Evolutionary conservation across 1,140 invertebrate genomes (phyloP), one percentile per base, ranked within the genome.

Genomic region (Panulirus ornatus): DNA sequence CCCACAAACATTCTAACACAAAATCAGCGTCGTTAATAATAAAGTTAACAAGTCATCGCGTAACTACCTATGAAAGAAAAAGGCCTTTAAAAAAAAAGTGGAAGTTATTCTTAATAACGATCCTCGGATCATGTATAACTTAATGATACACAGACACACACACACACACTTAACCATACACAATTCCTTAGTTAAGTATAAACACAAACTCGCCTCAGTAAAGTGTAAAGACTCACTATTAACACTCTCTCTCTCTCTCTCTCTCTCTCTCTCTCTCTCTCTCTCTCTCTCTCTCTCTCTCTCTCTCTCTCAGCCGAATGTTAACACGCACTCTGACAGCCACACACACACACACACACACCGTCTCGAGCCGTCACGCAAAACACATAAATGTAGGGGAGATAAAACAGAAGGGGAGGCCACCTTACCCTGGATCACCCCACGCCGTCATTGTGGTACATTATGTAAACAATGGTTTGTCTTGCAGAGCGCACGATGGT

Each of bases 81-180:
- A n/a, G n/a, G n/a, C n/a, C n/a, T n/a, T n/a, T n/a, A n/a, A n/a
- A n/a, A n/a, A n/a, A n/a, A n/a, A n/a, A n/a, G n/a, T n/a, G n/a
- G n/a, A n/a, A n/a, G n/a, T n/a, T n/a, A n/a, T n/a, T n/a, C n/a
- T n/a, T n/a, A n/a, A n/a, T n/a, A n/a, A n/a, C n/a, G n/a, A n/a
- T n/a, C n/a, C n/a, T n/a, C n/a, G n/a, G n/a, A n/a, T n/a, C n/a
- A n/a, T n/a, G n/a, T n/a, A n/a, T n/a, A n/a, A n/a, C n/a, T n/a
- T n/a, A n/a, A n/a, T n/a, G n/a, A n/a, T 34, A 70, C 66, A 70
- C 66, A 70, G 27, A 70, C 66, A 70, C 66, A 70, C 66, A 70
- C 51, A 58, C 51, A 58, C 51, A 58, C 51, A 58, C 51, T 11
- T 22, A 22, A 58, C 11, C 51, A 58, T 11, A 54, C 42, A n/a